Evolutionary conservation across 2,888 invertebrate genomes (phyloP).

Genomic region (Eupithecia centaureata): DNA sequence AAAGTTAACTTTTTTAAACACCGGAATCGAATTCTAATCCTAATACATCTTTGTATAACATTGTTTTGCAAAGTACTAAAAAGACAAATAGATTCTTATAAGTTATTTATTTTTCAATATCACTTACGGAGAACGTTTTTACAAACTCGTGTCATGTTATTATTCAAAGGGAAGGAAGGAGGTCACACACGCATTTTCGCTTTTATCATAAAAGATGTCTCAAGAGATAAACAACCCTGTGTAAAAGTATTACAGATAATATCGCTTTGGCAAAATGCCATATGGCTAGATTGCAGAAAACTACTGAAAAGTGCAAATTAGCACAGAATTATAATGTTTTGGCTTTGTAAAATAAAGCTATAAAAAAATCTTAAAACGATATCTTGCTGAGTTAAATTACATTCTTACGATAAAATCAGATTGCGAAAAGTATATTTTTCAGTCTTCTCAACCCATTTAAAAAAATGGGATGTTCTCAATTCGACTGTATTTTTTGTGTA

Average conservation of each 20-base stretch:
- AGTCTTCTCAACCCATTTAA: too few species aligned
- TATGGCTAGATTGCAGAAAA: slow-evolving; percentile 14
- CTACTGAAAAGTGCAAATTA: slow-evolving; percentile 9
- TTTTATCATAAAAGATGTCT: slow-evolving; percentile 29
- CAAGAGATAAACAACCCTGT: slow-evolving; percentile 17
- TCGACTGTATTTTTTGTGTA: too few species aligned
- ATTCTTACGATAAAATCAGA: too few species aligned
- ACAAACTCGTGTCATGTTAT: neutral
- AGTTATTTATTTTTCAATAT: slow-evolving; percentile 17
- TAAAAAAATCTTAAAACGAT: neutral
- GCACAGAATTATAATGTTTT: neutral
- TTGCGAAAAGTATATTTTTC: too few species aligned
- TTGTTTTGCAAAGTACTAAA: neutral
- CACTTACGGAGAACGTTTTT: slow-evolving; percentile 16
- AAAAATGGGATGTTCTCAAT: too few species aligned
- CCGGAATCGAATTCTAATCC: neutral
- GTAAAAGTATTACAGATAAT: slow-evolving; percentile 34
- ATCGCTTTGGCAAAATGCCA: slow-evolving; percentile 36
- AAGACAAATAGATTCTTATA: neutral
- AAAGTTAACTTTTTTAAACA: neutral
- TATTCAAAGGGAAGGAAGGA: slow-evolving; percentile 28
- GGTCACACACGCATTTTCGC: slow-evolving; percentile 25
- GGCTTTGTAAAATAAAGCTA: neutral
- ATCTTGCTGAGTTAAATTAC: neutral
- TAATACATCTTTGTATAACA: too few species aligned